A percentile compares a stretch with the other conserved stretches of the same genome.
Conservation (phyloP, 1,140 invertebrate genomes). For the Aricia agestis region DNA sequence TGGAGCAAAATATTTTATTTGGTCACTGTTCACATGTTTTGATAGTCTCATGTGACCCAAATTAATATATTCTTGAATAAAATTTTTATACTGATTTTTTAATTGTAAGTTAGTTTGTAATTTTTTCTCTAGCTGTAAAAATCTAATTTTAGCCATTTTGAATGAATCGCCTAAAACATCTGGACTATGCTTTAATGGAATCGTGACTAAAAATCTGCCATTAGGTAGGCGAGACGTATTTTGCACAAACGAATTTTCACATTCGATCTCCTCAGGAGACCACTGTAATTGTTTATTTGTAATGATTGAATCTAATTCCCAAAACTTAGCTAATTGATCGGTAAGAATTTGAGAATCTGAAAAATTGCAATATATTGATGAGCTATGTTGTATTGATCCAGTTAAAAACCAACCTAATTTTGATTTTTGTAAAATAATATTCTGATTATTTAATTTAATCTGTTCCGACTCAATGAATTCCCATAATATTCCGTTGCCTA, state of each 20-base stretch:
- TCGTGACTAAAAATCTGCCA: slow-evolving; percentile 43
- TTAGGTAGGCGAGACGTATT: slow-evolving; percentile 25
- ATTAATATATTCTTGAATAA: no score
- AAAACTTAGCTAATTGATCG: no score
- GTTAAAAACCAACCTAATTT: slow-evolving; percentile 33
- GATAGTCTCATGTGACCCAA: no score
- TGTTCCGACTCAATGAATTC: slow-evolving; percentile 10
- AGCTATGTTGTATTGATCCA: slow-evolving; percentile 24
- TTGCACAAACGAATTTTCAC: slow-evolving; percentile 37
- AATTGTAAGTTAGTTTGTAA: no score
- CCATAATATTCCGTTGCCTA: slow-evolving; percentile 17
- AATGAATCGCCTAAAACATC: slow-evolving; percentile 36
- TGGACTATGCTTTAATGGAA: slow-evolving; percentile 36
- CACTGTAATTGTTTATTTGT: slow-evolving; percentile 22
- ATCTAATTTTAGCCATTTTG: no score
- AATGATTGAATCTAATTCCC: slow-evolving; percentile 15
- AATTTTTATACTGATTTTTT: no score
- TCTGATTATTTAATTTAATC: slow-evolving; percentile 11
- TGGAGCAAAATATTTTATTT: no score
- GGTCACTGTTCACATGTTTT: no score
- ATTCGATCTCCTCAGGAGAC: slow-evolving; percentile 31
- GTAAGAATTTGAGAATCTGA: no score
- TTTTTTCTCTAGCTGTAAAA: no score
- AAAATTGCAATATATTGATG: no score
- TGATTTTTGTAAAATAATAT: slow-evolving; percentile 14